Base-by-base conservation (phyloP, 2,113 vertebrate genomes). In the Salminus brasiliensis region DNA sequence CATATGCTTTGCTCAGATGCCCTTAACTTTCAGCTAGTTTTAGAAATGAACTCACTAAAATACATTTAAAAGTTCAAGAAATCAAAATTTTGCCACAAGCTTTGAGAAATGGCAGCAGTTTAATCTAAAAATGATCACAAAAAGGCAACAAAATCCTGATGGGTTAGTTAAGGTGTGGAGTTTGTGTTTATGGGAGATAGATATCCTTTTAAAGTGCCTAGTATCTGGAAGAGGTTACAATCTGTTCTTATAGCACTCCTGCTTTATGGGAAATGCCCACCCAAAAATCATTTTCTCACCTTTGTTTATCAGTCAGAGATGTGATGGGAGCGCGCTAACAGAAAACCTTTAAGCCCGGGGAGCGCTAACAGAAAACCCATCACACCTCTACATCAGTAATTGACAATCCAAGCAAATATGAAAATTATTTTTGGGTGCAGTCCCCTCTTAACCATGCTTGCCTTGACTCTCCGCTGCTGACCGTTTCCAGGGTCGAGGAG, bases 401-500 rank as follows among this genome's bases (percentile, higher is more conserved):
- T 63, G 60, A 63, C 60, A 34, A 6, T 21, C 18, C 16, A 66
- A 9, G 3, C 29, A 32, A 34, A 34, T 18, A 18, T 9, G 30
- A 18, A 21, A 1, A 32, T 63, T 12, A 60, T 15, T 63, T 63
- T 63, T 15, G 32, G 29, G 15, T 15, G 29, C 3, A 34, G 30
- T 39, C 18, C 21, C 10, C 13, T 27, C 29, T 60, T 29, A 39
- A 21, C 32, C 30, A 21, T 47, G 23, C 45, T 67, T 18, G 4
- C 13, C 81, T 70, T 84, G 78, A 85, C 74, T 74, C 80, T 72
- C 85, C 34, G 86, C 88, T 93, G 76, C 92, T 92, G 93, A 83
- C 86, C 81, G 83, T 96, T 95, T 95, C 82, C 93, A 98, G 97
- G 95, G 93, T 93, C 94, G 89, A 89, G 94, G 85, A 89, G 92